phyloP scores from a whole-genome alignment of 2,888 invertebrate genomes.

The Brenthis daphne region DNA sequence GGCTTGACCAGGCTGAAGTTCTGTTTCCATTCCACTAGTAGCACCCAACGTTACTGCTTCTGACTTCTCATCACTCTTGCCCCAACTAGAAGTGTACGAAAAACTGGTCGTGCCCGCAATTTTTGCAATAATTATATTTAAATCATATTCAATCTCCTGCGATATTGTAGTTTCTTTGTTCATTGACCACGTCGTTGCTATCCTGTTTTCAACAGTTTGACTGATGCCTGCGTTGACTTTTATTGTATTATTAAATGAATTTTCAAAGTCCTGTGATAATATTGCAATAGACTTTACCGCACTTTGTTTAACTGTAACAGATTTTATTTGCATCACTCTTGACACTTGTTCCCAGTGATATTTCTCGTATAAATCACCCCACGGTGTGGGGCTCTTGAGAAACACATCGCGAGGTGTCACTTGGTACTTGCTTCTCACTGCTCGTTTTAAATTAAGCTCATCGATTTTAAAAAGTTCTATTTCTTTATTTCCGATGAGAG shows the following conservation, averaged over 20 bases:
- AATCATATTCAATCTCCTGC: conserved; percentile 60
- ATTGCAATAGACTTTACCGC: conserved; percentile 54
- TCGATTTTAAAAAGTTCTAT: conserved; percentile 54
- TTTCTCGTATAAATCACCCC: conserved; percentile 65
- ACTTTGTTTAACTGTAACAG: conserved; percentile 45
- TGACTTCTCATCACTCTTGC: conserved; percentile 59
- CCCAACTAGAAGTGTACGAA: conserved; percentile 59
- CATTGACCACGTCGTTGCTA: conserved; percentile 60
- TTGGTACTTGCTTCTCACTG: conserved; percentile 53
- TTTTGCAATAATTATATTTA: conserved; percentile 61
- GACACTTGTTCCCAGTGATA: conserved; percentile 63
- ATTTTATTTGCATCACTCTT: conserved; percentile 49
- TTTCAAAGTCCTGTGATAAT: conserved; percentile 61
- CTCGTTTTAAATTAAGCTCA: conserved; percentile 48
- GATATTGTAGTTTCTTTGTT: conserved; percentile 54
- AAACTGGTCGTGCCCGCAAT: conserved; percentile 54
- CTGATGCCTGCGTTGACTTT: conserved; percentile 68
- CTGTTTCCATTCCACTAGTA: conserved; percentile 59
- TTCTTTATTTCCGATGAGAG: conserved; percentile 52
- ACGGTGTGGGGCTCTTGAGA: conserved; percentile 65
- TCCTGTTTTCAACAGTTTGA: conserved; percentile 61
- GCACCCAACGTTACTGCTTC: conserved; percentile 59
- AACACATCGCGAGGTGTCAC: conserved; percentile 53
- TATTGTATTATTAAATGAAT: conserved; percentile 55
- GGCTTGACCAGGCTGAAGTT: conserved; percentile 59